Percentiles rank a stretch among this genome's conserved stretches.
These are phyloP conservation scores for Alsophila aescularia DNA, from an alignment of 2,888 invertebrate species.

Conservation along the genomic window DNA sequence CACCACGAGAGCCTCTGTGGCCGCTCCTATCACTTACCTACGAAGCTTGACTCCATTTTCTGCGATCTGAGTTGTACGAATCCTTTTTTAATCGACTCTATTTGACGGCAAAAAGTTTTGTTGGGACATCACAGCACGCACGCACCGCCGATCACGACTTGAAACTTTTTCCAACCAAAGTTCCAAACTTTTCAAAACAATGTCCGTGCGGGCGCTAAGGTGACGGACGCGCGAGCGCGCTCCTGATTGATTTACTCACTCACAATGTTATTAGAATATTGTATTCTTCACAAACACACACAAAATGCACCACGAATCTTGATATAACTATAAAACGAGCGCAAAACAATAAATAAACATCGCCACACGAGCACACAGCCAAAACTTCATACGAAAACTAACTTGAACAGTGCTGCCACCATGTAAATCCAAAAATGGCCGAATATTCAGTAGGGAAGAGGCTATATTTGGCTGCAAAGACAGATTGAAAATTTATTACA, in stretches of 20 bases:
- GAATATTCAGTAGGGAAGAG: no score
- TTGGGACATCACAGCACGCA: conserved; percentile 71
- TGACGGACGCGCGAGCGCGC: conserved; percentile 1
- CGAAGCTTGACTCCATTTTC: conserved; percentile 69
- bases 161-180: no score
- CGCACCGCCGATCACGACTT: conserved; percentile 64
- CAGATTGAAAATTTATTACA: no score
- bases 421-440: no score
- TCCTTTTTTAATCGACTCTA: conserved; percentile 59
- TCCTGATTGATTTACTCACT: not conserved
- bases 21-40: conserved; percentile 62
- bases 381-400: not conserved
- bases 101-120: conserved; percentile 62
- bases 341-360: conserved; percentile 22
- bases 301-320: not conserved
- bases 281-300: conserved; percentile 8
- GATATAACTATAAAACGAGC: conserved; percentile 14
- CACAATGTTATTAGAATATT: not conserved
- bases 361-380: not conserved
- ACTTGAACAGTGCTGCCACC: no score
- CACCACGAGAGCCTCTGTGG: not conserved
- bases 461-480: no score
- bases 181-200: conserved; percentile 62
- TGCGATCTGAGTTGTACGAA: conserved; percentile 38
- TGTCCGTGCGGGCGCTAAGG: conserved; percentile 18